Evolutionary conservation across 2,113 vertebrate genomes (phyloP), one percentile per base, ranked within the genome.

Genomic region (Turdus rufiventris): DNA sequence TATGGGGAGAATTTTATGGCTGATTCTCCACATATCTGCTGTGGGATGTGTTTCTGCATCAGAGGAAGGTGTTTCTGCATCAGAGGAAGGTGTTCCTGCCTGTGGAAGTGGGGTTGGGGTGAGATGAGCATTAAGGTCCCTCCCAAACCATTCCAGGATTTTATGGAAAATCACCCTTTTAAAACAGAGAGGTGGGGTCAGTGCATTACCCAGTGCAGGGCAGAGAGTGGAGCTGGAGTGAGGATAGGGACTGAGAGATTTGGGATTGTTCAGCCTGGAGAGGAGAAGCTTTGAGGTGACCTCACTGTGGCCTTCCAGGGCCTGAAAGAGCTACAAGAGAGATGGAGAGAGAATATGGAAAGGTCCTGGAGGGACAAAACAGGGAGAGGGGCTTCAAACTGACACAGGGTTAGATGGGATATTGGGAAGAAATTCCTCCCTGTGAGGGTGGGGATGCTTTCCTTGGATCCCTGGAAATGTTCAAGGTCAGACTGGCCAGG

Each of bases 371-470:
- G 10, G 8, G 33, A 17, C 60, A 56, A 8, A 5, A 42, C 3
- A 51, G 3, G 10, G 8, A 7, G 5, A 53, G 25, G n/a, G 6
- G 19, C 24, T 81, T 18, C n/a, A 53, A 13, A 73, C 10, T 53
- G 53, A 0, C 16, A 40, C 38, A 31, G 16, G 10, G 4, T 21
- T 45, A 31, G 24, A 20, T 67, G n/a, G 14, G 19, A 31, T 60
- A 6, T 10, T 31, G 11, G 9, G 61, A 21, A 12, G 33, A 1
- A 58, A 67, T 67, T n/a, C 3, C 3, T 74, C 3, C 0, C 53
- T n/a, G 38, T 2, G 38, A 60, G 53, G 26, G 3, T 51, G 18
- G 1, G 2, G 28, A 72, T 50, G 14, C 43, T 65, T 58, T 12
- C 51, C 36, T 58, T 60, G 78, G 65, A 81, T 66, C 68, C 13